phyloP scores from a whole-genome alignment of 2,888 invertebrate genomes.

The Latheticus oryzae region DNA sequence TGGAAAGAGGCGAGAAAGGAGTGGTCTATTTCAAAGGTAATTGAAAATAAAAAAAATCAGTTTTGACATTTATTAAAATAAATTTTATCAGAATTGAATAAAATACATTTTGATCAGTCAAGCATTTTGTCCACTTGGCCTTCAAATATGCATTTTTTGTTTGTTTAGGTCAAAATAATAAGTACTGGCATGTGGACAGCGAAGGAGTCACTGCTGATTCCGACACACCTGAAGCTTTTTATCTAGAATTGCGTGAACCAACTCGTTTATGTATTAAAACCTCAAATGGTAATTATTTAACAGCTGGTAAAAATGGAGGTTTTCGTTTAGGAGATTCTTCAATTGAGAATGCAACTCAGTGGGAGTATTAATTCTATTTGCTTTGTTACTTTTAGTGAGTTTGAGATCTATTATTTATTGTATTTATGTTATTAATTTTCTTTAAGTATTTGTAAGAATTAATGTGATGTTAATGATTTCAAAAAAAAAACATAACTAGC shows the following conservation, averaged over 20 bases:
- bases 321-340: constrained; percentile 86
- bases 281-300: constrained; percentile 80
- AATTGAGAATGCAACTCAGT: constrained; percentile 85
- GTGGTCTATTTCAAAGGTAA: constrained; percentile 91
- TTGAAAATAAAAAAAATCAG: constrained; percentile 52
- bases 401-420: constrained; percentile 50
- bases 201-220: constrained; percentile 90
- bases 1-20: constrained; percentile 90
- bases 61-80: too few relatives aligned
- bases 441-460: constrained; percentile 46
- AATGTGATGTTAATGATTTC: constrained; percentile 39
- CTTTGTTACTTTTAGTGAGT: constrained; percentile 46
- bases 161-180: constrained; percentile 83
- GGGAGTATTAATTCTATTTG: constrained; percentile 83
- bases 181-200: constrained; percentile 93
- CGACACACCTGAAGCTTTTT: constrained; percentile 86
- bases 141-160: neutral
- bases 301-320: constrained; percentile 91
- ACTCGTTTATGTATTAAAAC: constrained; percentile 92
- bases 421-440: constrained; percentile 44
- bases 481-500: constrained; percentile 44
- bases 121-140: too few relatives aligned
- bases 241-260: constrained; percentile 92
- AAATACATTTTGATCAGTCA: too few relatives aligned
- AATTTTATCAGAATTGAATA: too few relatives aligned